phyloP scores from a whole-genome alignment of 2,797 vertebrate genomes.

The Onychomys leucogaster region DNA sequence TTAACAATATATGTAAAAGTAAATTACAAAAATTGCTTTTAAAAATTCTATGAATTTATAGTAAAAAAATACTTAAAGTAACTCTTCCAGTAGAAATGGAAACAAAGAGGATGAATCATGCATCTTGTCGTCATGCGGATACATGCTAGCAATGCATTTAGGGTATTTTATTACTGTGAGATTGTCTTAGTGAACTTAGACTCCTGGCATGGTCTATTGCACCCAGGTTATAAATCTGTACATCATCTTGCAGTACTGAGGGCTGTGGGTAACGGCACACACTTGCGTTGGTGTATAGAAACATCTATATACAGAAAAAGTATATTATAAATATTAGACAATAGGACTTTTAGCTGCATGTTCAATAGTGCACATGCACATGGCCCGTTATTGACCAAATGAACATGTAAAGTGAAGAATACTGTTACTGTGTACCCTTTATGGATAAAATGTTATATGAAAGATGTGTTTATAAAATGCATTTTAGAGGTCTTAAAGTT shows the following conservation, averaged over 20 bases:
- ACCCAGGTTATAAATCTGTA: neutral
- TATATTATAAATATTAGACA: neutral
- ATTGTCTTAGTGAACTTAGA: neutral
- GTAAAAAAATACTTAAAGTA: slow-evolving; percentile 40
- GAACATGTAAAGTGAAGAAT: neutral
- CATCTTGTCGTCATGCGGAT: neutral
- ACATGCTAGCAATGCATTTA: neutral
- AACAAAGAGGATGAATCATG: neutral
- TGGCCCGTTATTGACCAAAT: neutral
- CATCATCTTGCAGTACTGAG: neutral
- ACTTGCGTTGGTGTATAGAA: neutral
- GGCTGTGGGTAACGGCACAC: too few relatives aligned
- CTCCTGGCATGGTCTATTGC: neutral
- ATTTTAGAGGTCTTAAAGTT: slow-evolving; percentile 24
- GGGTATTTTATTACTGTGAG: neutral
- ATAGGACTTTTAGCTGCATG: neutral
- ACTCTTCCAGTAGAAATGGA: neutral
- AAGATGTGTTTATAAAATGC: neutral
- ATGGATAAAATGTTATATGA: neutral
- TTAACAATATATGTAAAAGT: neutral
- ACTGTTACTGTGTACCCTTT: neutral
- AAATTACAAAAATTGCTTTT: neutral
- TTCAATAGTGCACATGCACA: neutral
- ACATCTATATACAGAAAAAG: neutral
- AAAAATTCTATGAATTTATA: neutral